Percentiles rank a stretch among this genome's conserved stretches.
Evolutionary conservation across 2,113 vertebrate species (phyloP).

Genomic region (Lasiurus borealis): DNA sequence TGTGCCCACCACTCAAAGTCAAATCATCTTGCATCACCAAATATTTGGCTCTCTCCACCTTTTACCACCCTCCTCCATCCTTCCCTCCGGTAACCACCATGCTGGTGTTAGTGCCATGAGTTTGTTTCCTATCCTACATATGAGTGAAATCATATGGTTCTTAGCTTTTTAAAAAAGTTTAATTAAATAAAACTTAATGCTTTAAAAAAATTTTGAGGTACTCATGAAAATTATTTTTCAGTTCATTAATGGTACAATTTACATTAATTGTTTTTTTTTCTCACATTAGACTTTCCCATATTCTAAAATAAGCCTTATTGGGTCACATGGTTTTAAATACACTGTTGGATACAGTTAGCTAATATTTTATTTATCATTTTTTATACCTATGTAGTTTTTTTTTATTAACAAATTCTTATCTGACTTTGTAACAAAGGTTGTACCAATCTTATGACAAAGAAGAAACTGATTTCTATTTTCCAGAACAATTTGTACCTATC

Average conservation of each 20-base stretch:
- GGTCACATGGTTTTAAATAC: conserved; percentile 39
- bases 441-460: background rate
- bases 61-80: background rate
- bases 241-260: background rate
- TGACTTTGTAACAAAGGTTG: conserved; percentile 40
- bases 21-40: background rate
- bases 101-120: background rate
- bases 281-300: background rate
- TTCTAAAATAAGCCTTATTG: background rate
- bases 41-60: background rate
- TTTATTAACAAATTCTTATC: conserved; percentile 18
- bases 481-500: conserved; percentile 16
- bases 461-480: conserved; percentile 38
- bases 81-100: background rate
- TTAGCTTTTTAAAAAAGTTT: background rate
- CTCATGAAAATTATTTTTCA: background rate
- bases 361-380: conserved; percentile 45
- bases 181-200: background rate
- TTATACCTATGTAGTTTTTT: background rate
- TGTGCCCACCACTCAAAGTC: background rate
- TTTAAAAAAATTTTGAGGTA: background rate
- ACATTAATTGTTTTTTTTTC: background rate
- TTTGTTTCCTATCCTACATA: background rate
- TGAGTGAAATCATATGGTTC: background rate
- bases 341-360: background rate